Base-by-base conservation (phyloP, 2,797 vertebrate species). In the Gephyroberyx darwinii region DNA sequence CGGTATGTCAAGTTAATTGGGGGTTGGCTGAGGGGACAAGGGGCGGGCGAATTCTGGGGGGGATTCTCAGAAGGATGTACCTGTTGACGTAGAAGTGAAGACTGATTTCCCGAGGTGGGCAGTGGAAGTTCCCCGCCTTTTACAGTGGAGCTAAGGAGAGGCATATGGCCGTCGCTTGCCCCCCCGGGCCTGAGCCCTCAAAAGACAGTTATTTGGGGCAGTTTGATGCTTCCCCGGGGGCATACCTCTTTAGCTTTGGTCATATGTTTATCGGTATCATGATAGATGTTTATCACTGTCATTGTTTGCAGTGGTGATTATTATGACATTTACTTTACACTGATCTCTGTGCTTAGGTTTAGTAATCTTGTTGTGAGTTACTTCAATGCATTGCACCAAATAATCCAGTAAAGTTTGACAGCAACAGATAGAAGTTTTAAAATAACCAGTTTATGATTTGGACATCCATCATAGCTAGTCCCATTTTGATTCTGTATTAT, bases 61-160 rank as follows among this genome's bases (percentile, higher is more conserved):
- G 51, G 48, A 63, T 71, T 77, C 69, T 51, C 74, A 85, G 69
- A 81, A 90, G 88, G 84, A 89, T 89, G 89, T 91, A 88, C 91
- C 87, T 88, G 83, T 91, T 90, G 89, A 89, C 87, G 81, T 71
- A 75, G 68, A 83, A 69, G 78, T 69, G 84, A 90, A 82, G 84
- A 74, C 52, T 79, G 86, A 83, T 83, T 92, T 89, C 84, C 84
- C 48, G 20, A 75, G 67, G 43, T 43, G 76, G 58, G 17, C 26
- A 17, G 39, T 39, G 58, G 62, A 65, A 59, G 62, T 66, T 56
- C 77, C 52, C 61, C 47, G 2, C 69, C 75, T 80, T 76, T 83
- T 80, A 65, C 65, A 69, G 52, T 17, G 14, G 22, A 73, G 78
- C 60, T 68, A 63, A 71, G 77, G 59, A 22, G 58, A 84, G 55